A percentile compares a stretch with the other conserved stretches of the same genome.
Conservation (phyloP, 2,888 invertebrate genomes). For the Julus scandinavius region DNA sequence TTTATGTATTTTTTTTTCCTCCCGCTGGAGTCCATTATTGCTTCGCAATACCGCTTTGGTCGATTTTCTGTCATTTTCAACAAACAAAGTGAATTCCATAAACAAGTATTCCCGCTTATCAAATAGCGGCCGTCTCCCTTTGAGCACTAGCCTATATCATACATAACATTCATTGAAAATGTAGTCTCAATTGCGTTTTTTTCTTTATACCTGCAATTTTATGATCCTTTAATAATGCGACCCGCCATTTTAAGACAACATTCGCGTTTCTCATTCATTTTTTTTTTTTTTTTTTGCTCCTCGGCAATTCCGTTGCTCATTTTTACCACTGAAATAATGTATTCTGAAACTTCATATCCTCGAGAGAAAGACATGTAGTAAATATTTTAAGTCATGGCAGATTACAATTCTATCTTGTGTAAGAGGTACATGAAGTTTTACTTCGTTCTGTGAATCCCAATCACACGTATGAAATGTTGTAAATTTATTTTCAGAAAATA, state of each 20-base stretch:
- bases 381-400: neutral
- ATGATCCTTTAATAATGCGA: slow-evolving; percentile 1
- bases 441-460: no score
- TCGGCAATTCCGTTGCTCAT: neutral
- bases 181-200: neutral
- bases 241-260: neutral
- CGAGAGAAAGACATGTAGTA: neutral
- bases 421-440: no score
- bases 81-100: slow-evolving; percentile 18
- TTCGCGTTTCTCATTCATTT: neutral
- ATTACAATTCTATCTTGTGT: neutral
- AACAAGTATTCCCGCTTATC: slow-evolving; percentile 11
- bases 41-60: slow-evolving; percentile 10
- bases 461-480: no score
- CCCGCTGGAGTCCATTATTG: slow-evolving; percentile 18
- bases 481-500: no score
- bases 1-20: slow-evolving; percentile 18
- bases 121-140: slow-evolving; percentile 3
- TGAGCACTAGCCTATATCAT: slow-evolving; percentile 10
- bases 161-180: slow-evolving; percentile 18
- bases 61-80: slow-evolving; percentile 11
- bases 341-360: neutral
- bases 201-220: neutral
- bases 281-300: neutral
- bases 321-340: neutral